phyloP scores from a whole-genome alignment of 2,888 invertebrate species.

The Dasypogon diadema region DNA sequence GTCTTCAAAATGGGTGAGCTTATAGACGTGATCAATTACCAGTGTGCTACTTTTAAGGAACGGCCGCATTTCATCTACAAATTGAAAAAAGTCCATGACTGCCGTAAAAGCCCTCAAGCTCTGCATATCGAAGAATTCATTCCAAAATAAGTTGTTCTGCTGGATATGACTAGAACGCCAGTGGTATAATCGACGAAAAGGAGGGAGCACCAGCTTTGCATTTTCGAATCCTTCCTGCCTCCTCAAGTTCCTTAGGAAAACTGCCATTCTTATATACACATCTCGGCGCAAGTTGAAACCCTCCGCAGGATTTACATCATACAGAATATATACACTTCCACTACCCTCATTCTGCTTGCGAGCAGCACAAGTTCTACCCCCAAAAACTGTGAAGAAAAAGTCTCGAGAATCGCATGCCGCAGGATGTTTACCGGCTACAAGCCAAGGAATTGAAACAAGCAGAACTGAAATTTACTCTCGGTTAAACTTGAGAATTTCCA shows the following conservation, averaged over 20 bases:
- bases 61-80: constrained; percentile 73
- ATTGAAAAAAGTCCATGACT: constrained; percentile 88
- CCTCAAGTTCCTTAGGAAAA: constrained; percentile 79
- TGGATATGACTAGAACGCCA: constrained; percentile 78
- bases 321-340: constrained; percentile 77
- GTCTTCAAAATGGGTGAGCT: constrained; percentile 86
- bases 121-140: constrained; percentile 84
- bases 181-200: constrained; percentile 92
- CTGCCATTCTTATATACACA: constrained; percentile 93
- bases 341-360: not conserved
- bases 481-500: no score
- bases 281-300: constrained; percentile 97
- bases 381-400: not conserved
- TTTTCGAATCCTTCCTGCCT: constrained; percentile 68
- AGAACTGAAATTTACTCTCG: not conserved
- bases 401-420: not conserved
- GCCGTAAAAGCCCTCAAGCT: constrained; percentile 80
- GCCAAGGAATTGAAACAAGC: not conserved
- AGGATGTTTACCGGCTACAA: not conserved
- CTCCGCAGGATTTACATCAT: constrained; percentile 95
- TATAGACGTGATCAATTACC: constrained; percentile 79
- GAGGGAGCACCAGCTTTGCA: constrained; percentile 85
- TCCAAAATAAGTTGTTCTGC: constrained; percentile 81
- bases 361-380: no score
- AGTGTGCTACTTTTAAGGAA: constrained; percentile 53